Evolutionary conservation across 2,888 invertebrate genomes (phyloP), one percentile per base, ranked within the genome.

Genomic region (Lutraria lutraria): DNA sequence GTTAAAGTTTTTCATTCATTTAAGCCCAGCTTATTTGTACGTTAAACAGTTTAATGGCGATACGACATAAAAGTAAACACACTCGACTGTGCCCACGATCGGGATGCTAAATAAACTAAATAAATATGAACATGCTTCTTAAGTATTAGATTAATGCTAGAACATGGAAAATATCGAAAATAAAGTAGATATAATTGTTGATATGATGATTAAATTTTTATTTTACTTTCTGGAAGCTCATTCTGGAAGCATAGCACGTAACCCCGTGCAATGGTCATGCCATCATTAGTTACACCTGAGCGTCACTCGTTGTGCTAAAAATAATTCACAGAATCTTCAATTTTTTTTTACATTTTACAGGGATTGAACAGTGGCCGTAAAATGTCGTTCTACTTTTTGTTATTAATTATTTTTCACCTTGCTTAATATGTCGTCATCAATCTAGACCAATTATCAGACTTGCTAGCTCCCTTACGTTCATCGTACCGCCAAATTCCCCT

Each of bases 31-130:
- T 31, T 76, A 76, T 76, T 76, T 76, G 31, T 31, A 76, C 34
- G 19, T 16, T 76, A 19, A 34, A 76, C 34, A 76, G 19, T 34
- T 34, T 76, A 76, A 76, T 34, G 76, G 76, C 31, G 76, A 31
- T 76, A 31, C 76, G 76, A 31, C 15, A 43, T 43, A 34, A 34
- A 31, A 76, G 34, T 19, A 76, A 76, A 76, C 13, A 34, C 15
- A 76, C 76, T 34, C 31, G 76, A 31, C 76, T 31, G 76, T 25
- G 63, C 63, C 63, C 63, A 68, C 63, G 25, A 68, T 68, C 25
- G 63, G 63, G 63, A 68, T 68, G 63, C 25, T 25, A 68, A 68
- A n/a, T 68, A 25, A 68, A 68, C 63, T 2, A 43, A 68, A 68
- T 25, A 68, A 68, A 68, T 25, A 68, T 25, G 25, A 68, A 13